These are phyloP conservation scores for Epizoanthus illoricatus DNA, from an alignment of 92 coral and sea anemone genomes.

Conservation along the genomic window DNA sequence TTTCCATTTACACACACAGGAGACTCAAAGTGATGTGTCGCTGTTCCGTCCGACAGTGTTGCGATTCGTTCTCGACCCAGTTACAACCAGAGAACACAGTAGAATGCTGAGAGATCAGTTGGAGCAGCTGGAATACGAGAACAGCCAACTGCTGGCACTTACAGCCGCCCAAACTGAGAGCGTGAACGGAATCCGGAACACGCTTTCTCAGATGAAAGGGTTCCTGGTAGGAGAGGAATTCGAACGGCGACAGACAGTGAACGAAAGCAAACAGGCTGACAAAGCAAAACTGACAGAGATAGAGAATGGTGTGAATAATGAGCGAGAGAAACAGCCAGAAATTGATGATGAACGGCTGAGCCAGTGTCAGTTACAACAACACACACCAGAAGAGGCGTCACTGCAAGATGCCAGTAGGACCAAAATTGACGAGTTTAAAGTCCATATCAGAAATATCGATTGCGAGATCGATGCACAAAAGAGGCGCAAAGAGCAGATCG, in stretches of 20 bases:
- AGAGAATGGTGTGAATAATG: no score
- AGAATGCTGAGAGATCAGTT: constrained; percentile 3
- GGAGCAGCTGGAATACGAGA: constrained; percentile 5
- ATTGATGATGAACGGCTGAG: background rate
- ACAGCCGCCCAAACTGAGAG: no score
- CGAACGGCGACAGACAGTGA: background rate
- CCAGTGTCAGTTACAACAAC: no score
- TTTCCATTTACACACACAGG: background rate
- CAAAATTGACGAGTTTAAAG: background rate
- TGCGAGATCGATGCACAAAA: constrained; percentile 10
- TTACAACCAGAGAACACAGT: constrained; percentile 13
- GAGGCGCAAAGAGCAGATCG: background rate
- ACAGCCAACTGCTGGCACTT: background rate
- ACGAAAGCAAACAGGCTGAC: background rate
- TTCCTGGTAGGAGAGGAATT: background rate
- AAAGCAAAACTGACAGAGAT: background rate
- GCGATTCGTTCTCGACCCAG: constrained; percentile 1
- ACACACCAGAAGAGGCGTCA: no score
- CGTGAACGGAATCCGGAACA: background rate
- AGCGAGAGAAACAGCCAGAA: constrained; percentile 4
- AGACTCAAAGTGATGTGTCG: background rate
- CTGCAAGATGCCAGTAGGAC: no score
- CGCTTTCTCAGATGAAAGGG: no score
- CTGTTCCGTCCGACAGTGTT: background rate
- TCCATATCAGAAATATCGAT: background rate